Evolutionary conservation across 2,797 vertebrate genomes (phyloP).

Genomic region (Myripristis jacobus): DNA sequence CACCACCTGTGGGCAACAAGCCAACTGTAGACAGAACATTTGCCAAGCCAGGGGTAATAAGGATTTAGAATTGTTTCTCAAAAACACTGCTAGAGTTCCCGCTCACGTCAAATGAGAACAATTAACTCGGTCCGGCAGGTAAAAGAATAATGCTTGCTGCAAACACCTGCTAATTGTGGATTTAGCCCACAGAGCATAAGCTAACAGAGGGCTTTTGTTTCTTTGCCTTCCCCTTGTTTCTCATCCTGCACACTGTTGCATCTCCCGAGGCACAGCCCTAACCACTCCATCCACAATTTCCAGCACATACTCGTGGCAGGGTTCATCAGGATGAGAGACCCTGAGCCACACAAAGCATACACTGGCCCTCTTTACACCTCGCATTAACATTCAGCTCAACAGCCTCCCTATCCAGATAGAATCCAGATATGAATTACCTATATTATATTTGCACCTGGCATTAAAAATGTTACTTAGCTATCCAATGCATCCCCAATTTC

Average conservation of each 20-base stretch:
- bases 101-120: background rate
- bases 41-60: background rate
- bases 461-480: conserved; percentile 48
- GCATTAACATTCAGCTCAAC: conserved; percentile 54
- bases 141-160: background rate
- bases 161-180: background rate
- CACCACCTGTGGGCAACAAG: conserved; percentile 11
- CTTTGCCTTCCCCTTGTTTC: conserved; percentile 16
- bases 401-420: conserved; percentile 44
- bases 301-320: conserved; percentile 5
- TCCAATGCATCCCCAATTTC: conserved; percentile 27
- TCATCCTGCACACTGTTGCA: too few relatives aligned
- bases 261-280: conserved; percentile 11
- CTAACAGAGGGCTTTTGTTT: background rate
- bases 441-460: conserved; percentile 62
- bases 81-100: background rate
- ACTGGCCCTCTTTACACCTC: conserved; percentile 20
- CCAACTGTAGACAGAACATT: conserved; percentile 1
- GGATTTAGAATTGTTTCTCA: conserved; percentile 8
- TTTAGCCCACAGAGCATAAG: background rate
- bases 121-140: conserved; percentile 4
- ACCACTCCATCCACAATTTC: conserved; percentile 4
- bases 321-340: conserved; percentile 30
- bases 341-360: conserved; percentile 16
- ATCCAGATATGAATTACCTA: conserved; percentile 67